phyloP scores from a whole-genome alignment of 2,113 vertebrate species.

The Hylia prasina region DNA sequence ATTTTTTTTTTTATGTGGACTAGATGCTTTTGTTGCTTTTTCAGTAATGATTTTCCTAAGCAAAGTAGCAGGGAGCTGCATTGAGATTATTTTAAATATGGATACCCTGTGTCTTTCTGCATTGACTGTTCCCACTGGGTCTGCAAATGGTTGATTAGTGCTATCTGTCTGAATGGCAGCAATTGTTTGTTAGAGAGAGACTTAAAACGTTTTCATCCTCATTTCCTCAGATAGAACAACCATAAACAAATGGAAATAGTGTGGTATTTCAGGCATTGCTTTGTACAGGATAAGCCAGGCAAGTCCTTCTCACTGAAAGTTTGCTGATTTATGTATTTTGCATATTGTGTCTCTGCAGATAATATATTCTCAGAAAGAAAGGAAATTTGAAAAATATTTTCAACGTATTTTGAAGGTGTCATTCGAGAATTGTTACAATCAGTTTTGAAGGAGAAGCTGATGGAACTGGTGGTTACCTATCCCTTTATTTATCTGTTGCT shows the following conservation, averaged over 20 bases:
- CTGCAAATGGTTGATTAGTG: constrained; percentile 6
- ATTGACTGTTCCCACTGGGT: not conserved
- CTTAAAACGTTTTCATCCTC: not conserved
- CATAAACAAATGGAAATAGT: not conserved
- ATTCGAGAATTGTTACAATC: not conserved
- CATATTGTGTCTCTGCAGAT: not conserved
- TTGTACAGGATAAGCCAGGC: not conserved
- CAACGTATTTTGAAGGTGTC: not conserved
- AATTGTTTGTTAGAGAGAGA: not conserved
- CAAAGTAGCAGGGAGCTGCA: not conserved
- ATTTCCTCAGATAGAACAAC: not conserved
- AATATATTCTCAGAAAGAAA: not conserved
- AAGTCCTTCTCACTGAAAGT: not conserved
- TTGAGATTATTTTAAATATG: not conserved
- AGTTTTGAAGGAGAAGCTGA: not conserved
- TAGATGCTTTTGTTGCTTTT: not conserved
- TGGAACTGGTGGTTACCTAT: not conserved
- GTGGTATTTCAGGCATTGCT: not conserved
- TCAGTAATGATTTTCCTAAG: not conserved
- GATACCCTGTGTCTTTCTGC: not conserved
- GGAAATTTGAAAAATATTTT: not conserved
- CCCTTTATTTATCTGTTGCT: not conserved
- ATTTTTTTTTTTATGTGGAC: not conserved
- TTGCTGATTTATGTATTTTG: not conserved
- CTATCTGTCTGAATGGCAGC: not conserved